A percentile compares a stretch with the other conserved stretches of the same genome.
Evolutionary conservation across 1,140 invertebrate species (phyloP).

Genomic region (Heliconius melpomene): DNA sequence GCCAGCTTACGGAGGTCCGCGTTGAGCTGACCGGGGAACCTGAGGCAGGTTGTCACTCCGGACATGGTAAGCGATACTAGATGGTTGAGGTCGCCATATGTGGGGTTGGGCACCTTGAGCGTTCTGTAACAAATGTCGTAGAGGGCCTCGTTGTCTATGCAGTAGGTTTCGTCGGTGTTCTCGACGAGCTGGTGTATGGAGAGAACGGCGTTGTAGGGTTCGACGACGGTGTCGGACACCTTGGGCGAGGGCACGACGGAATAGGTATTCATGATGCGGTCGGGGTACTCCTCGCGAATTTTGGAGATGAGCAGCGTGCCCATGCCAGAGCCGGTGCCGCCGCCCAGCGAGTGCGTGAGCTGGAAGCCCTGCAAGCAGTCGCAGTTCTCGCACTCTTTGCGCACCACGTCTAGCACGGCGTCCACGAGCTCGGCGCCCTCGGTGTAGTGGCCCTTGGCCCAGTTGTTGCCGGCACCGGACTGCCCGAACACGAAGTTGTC

Average conservation of each 20-base stretch:
- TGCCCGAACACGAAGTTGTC: constrained; percentile 74
- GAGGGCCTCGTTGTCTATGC: constrained; percentile 91
- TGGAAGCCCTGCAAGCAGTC: constrained; percentile 90
- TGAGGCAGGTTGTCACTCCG: constrained; percentile 85
- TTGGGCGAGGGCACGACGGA: constrained; percentile 91
- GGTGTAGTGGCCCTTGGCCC: constrained; percentile 96
- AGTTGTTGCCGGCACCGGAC: constrained; percentile 83
- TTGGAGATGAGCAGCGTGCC: constrained; percentile 88
- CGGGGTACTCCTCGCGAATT: constrained; percentile 90
- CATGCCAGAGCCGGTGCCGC: constrained; percentile 85
- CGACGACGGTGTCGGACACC: constrained; percentile 90
- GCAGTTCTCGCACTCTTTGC: constrained; percentile 91
- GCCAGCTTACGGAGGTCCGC: constrained; percentile 96
- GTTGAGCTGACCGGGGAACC: constrained; percentile 90
- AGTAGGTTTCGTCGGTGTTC: constrained; percentile 91
- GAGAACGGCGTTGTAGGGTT: constrained; percentile 91
- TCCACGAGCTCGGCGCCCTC: constrained; percentile 91
- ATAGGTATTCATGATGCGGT: constrained; percentile 94
- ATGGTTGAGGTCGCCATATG: constrained; percentile 92
- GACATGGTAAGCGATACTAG: constrained; percentile 88
- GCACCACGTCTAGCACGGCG: constrained; percentile 89
- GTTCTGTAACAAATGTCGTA: constrained; percentile 92
- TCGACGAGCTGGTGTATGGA: constrained; percentile 91
- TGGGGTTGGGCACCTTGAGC: constrained; percentile 88
- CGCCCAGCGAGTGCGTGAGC: constrained; percentile 88